These are phyloP conservation scores for Peribatodes rhomboidaria DNA, from an alignment of 2,888 invertebrate genomes.

Conservation along the genomic window DNA sequence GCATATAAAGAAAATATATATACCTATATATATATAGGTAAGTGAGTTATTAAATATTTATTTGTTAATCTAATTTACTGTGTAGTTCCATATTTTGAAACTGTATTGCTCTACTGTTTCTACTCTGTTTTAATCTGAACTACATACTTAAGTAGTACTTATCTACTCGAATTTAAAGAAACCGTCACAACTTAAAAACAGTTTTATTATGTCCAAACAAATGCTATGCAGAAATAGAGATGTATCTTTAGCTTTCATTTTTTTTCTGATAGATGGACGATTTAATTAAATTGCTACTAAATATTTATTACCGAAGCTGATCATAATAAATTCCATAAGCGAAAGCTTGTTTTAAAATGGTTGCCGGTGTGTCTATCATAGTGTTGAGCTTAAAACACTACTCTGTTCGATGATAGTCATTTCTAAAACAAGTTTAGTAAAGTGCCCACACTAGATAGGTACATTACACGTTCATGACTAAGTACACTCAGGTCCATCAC, in stretches of 20 bases:
- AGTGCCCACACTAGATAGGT: slow-evolving; percentile 11
- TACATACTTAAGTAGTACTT: not conserved
- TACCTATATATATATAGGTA: too few relatives aligned
- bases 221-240: not conserved
- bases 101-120: too few relatives aligned
- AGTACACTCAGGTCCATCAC: not conserved
- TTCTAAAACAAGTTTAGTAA: slow-evolving; percentile 20
- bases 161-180: too few relatives aligned
- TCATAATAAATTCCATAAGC: slow-evolving; percentile 21
- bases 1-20: too few relatives aligned
- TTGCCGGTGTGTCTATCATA: slow-evolving; percentile 11
- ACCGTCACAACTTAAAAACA: not conserved
- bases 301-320: slow-evolving; percentile 21
- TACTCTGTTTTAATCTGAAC: too few relatives aligned
- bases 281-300: slow-evolving; percentile 20
- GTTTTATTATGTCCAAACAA: not conserved
- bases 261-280: slow-evolving; percentile 2
- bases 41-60: too few relatives aligned
- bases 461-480: slow-evolving; percentile 7
- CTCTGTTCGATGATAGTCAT: slow-evolving; percentile 17
- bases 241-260: not conserved
- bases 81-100: too few relatives aligned
- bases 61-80: too few relatives aligned
- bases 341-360: slow-evolving; percentile 21
- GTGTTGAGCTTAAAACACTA: slow-evolving; percentile 11